Conservation (phyloP, 2,888 invertebrate genomes). For the Chalcis sispes region DNA sequence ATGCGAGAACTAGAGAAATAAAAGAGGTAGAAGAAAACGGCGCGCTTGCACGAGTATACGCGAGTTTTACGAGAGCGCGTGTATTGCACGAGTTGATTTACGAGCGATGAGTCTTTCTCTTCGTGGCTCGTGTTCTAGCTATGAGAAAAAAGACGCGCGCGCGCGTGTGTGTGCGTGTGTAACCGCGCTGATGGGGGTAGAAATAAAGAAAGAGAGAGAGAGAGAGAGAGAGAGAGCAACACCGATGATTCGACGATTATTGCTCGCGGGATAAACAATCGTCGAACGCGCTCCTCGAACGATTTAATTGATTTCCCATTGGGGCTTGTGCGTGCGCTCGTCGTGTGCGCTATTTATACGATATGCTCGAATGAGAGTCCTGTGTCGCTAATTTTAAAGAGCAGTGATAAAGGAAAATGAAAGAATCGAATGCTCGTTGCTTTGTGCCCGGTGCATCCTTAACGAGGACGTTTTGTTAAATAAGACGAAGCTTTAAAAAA, state of each 20-base stretch:
- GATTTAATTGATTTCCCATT: conserved; percentile 29
- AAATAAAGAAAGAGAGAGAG: too few species aligned
- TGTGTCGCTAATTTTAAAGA: too few species aligned
- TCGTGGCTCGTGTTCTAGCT: too few species aligned
- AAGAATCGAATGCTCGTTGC: too few species aligned
- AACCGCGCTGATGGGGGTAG: neutral
- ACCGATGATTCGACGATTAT: too few species aligned
- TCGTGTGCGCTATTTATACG: too few species aligned
- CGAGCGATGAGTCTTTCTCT: neutral
- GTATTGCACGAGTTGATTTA: neutral
- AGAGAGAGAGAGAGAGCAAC: too few species aligned
- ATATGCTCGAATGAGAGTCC: neutral
- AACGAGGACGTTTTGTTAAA: too few species aligned
- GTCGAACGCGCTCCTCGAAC: neutral
- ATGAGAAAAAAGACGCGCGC: neutral
- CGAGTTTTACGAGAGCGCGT: neutral
- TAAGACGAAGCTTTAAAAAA: too few species aligned
- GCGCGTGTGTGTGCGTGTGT: neutral
- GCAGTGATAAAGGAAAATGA: too few species aligned
- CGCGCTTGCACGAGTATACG: neutral
- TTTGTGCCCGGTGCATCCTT: too few species aligned
- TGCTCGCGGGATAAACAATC: neutral
- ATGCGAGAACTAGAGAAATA: neutral
- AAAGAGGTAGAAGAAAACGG: neutral
- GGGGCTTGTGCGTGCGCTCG: neutral